Conservation (phyloP, 2,113 vertebrate species). For the Bambusicola thoracicus region DNA sequence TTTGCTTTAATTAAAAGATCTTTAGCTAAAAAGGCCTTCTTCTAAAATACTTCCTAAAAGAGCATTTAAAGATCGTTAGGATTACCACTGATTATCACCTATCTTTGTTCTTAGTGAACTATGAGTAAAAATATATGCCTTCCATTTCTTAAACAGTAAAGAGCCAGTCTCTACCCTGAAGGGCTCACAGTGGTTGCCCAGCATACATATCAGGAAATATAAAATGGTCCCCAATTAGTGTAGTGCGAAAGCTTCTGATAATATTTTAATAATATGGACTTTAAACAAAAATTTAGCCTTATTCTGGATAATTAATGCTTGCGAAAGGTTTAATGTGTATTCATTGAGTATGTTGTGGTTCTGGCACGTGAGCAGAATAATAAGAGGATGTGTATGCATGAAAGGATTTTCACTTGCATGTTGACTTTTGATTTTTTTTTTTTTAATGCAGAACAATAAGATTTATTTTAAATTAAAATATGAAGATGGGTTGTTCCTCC, state of each 20-base stretch:
- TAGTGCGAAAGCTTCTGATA: slow-evolving; percentile 26
- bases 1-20: neutral
- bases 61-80: neutral
- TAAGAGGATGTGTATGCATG: neutral
- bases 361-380: neutral
- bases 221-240: slow-evolving; percentile 24
- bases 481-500: slow-evolving; percentile 13
- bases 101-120: neutral
- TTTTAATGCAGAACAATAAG: neutral
- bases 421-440: slow-evolving; percentile 12
- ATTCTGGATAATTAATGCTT: slow-evolving; percentile 14
- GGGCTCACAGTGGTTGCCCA: neutral
- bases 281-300: slow-evolving; percentile 1
- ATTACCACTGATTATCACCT: neutral
- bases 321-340: slow-evolving; percentile 21
- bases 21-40: neutral
- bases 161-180: neutral
- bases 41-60: neutral
- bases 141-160: neutral
- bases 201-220: neutral
- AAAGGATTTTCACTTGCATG: neutral
- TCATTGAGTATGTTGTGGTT: slow-evolving; percentile 1
- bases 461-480: slow-evolving; percentile 36
- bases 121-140: neutral
- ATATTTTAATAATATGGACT: slow-evolving; percentile 4